Conservation (phyloP, 2,797 vertebrate genomes). For the Sebastes taczanowskii region DNA sequence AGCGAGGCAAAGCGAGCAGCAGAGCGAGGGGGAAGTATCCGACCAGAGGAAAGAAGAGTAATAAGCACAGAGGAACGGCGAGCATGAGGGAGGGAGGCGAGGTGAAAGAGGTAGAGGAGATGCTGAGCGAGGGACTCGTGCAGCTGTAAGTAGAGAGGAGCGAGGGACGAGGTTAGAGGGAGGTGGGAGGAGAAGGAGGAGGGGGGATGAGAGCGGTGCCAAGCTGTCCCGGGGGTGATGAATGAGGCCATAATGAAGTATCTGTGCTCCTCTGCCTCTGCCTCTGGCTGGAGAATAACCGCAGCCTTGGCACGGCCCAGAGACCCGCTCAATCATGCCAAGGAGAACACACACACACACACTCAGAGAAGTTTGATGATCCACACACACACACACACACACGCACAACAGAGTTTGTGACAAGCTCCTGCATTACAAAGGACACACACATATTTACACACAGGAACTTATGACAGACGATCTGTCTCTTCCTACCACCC, state of each 20-base stretch:
- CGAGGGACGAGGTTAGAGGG: conserved; percentile 43
- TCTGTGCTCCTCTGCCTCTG: conserved; percentile 69
- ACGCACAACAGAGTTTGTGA: conserved; percentile 21
- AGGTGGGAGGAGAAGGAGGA: conserved; percentile 33
- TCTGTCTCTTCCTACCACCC: conserved; percentile 40
- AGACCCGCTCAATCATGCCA: conserved; percentile 60
- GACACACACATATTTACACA: conserved; percentile 31
- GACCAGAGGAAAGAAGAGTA: conserved; percentile 14
- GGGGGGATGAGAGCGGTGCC: conserved; percentile 56
- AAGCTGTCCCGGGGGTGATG: conserved; percentile 78
- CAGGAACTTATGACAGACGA: conserved; percentile 51
- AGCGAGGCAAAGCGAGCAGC: not conserved
- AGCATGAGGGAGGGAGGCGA: conserved; percentile 23
- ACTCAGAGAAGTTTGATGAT: conserved; percentile 2
- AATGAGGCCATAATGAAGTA: conserved; percentile 83
- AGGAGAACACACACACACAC: conserved; percentile 22
- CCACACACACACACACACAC: not conserved
- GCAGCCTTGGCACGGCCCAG: conserved; percentile 65
- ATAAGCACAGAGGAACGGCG: conserved; percentile 2
- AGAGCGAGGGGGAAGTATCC: conserved; percentile 7
- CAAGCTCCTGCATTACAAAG: conserved; percentile 22
- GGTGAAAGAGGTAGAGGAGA: conserved; percentile 34
- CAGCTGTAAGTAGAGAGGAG: conserved; percentile 44
- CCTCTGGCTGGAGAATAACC: conserved; percentile 69
- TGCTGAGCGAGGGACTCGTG: conserved; percentile 24